Percentiles rank a stretch among this genome's conserved stretches.
Evolutionary conservation across 1,140 invertebrate genomes (phyloP).

Genomic region (Caerostris darwini): DNA sequence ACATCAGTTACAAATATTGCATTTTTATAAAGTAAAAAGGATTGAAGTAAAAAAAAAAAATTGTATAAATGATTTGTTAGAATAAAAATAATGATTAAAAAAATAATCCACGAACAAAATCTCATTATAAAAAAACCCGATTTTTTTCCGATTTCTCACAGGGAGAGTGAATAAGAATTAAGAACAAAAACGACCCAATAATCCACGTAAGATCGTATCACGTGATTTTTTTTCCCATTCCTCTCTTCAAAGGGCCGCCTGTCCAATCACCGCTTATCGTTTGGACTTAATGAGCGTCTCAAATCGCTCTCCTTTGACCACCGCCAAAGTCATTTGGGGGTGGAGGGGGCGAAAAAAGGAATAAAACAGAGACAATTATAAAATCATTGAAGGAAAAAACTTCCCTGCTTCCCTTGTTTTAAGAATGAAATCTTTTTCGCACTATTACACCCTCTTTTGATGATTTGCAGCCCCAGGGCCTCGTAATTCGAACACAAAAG

Average conservation of each 20-base stretch:
- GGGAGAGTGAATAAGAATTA: not conserved
- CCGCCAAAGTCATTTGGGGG: constrained; percentile 20
- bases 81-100: no score
- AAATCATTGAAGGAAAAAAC: constrained; percentile 32
- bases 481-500: constrained; percentile 66
- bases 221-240: not conserved
- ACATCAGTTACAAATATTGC: no score
- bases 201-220: constrained; percentile 9
- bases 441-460: constrained; percentile 60
- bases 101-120: no score
- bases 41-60: no score
- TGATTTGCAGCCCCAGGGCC: constrained; percentile 52
- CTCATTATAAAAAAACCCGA: no score
- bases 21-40: no score
- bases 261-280: constrained; percentile 32
- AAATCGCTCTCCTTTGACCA: constrained; percentile 55
- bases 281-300: constrained; percentile 28
- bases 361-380: constrained; percentile 49
- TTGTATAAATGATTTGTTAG: no score
- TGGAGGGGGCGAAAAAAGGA: not conserved
- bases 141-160: no score
- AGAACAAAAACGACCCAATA: not conserved
- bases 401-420: not conserved
- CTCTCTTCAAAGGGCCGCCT: not conserved
- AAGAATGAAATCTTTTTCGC: constrained; percentile 55